A percentile compares a stretch with the other conserved stretches of the same genome.
Conservation (phyloP, 1,140 invertebrate species). For the Leucophenga varia region DNA sequence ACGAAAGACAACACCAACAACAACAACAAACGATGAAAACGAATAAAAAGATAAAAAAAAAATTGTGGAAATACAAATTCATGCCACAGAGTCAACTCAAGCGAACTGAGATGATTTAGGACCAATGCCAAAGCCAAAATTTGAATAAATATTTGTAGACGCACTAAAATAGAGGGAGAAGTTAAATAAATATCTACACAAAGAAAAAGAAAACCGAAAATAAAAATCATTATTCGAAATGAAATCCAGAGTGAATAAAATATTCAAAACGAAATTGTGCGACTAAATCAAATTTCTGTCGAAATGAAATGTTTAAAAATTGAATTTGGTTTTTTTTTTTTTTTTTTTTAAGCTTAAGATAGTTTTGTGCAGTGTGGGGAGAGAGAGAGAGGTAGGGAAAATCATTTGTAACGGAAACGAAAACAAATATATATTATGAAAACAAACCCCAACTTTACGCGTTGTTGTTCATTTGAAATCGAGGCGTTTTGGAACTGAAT, state of each 20-base stretch:
- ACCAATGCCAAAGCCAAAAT: constrained; percentile 35
- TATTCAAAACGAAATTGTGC: constrained; percentile 38
- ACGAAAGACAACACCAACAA: constrained; percentile 23
- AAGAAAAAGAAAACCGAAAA: constrained; percentile 29
- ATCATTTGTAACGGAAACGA: constrained; percentile 52
- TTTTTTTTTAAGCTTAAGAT: too few relatives aligned
- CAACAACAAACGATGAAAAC: constrained; percentile 1
- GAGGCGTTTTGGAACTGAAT: too few relatives aligned
- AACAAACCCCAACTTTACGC: constrained; percentile 8
- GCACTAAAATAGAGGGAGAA: constrained; percentile 13
- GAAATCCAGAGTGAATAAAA: constrained; percentile 38
- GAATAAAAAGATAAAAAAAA: background rate
- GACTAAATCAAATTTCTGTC: constrained; percentile 49
- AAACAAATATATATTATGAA: constrained; percentile 19
- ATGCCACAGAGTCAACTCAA: background rate
- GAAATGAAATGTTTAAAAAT: constrained; percentile 52
- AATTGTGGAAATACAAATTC: background rate
- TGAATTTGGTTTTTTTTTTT: constrained; percentile 32
- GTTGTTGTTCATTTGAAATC: too few relatives aligned
- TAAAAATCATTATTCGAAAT: too few relatives aligned
- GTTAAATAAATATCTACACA: background rate
- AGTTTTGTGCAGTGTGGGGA: too few relatives aligned
- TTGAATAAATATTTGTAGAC: constrained; percentile 52
- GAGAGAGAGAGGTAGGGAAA: too few relatives aligned
- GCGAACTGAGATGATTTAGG: constrained; percentile 46